These are phyloP conservation scores for Oceanites oceanicus DNA, from an alignment of 2,113 vertebrate genomes.

Conservation along the genomic window DNA sequence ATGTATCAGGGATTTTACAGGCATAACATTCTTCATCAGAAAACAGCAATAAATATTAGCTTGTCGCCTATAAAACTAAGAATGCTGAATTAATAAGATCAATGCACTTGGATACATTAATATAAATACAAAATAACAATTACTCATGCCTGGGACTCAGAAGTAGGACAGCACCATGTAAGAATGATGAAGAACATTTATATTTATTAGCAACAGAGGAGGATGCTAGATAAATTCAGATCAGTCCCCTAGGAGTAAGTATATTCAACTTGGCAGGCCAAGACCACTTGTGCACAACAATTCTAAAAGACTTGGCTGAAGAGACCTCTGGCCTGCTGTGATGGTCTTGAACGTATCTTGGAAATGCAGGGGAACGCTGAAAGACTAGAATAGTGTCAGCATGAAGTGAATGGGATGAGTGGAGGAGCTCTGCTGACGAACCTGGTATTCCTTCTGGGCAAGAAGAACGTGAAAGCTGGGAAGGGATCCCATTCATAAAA, in stretches of 20 bases:
- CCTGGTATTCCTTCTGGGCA: not conserved
- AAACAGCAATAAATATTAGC: not conserved
- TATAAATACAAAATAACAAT: not conserved
- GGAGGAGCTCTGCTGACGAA: not conserved
- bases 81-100: not conserved
- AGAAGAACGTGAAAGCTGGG: not conserved
- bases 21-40: not conserved
- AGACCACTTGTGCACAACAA: not conserved
- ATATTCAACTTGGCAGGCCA: conserved; percentile 17
- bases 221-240: conserved; percentile 17
- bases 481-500: conserved; percentile 21
- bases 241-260: conserved; percentile 24
- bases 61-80: conserved; percentile 7
- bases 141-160: not conserved
- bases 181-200: conserved; percentile 6
- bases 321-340: conserved; percentile 29
- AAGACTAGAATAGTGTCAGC: not conserved
- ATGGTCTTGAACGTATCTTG: not conserved
- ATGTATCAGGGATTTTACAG: not conserved
- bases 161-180: conserved; percentile 10
- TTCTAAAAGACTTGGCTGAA: conserved; percentile 43
- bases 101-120: not conserved
- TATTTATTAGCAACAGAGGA: conserved; percentile 51
- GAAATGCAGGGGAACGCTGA: not conserved
- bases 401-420: not conserved